Evolutionary conservation across 2,113 vertebrate genomes (phyloP), one percentile per base, ranked within the genome.

Genomic region (Lophochroa leadbeateri): DNA sequence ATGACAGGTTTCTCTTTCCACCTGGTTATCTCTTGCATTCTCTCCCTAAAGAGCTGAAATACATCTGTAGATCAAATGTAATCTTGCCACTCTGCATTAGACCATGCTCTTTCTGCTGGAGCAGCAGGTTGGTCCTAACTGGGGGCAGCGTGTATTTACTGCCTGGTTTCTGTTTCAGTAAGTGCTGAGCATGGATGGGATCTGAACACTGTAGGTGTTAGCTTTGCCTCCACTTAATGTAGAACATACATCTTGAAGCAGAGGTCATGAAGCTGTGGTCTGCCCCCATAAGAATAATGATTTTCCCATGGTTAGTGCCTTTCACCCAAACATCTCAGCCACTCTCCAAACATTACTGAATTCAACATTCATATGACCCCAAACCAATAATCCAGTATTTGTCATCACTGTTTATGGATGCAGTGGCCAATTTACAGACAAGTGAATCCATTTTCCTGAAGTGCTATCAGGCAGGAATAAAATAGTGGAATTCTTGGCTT

Each of bases 371-470:
- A 14, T 58, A 43, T n/a, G 53, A 58, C 37, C 23, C 33, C n/a
- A 47, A 43, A 64, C 57, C 77, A 74, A 17, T 8, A 74, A 43
- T 90, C 57, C 77, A 33, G 25, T 85, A 25, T 94, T 92, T 82
- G 31, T 86, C 76, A 68, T 90, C 53, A 13, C 43, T 68, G 27
- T 63, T 89, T 74, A 78, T 74, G 77, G 71, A 82, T 46, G 43
- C 17, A 46, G 86, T 67, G 72, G n/a, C 60, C 82, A 82, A 23
- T 25, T 86, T 19, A 21, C 9, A 21, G 47, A 82, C 60, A 86
- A 82, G 19, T 82, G 33, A 74, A 92, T 90, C 65, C 78, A 43
- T 86, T 90, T 92, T 74, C 67, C 43, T 82, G 37, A 47, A 23
- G 27, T 52, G n/a, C 67, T 27, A 31, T 83, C 82, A 77, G 75